Evolutionary conservation across 1,140 invertebrate genomes (phyloP), one percentile per base, ranked within the genome.

Genomic region (Elysia chlorotica): DNA sequence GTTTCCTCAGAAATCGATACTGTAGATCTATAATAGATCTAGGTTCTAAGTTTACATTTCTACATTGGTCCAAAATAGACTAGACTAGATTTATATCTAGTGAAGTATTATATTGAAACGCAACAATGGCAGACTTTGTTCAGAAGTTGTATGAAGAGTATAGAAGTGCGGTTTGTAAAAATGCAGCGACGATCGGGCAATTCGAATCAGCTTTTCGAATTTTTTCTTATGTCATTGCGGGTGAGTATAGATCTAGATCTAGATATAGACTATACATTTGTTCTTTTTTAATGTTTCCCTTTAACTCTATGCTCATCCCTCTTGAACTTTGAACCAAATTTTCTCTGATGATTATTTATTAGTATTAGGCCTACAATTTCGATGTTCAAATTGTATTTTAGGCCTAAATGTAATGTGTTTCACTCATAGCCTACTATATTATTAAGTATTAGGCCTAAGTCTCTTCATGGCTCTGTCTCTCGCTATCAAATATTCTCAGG

Each of bases 191-290:
- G 19, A 74, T 81, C 17, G 76, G 77, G 30, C 82, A 83, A 74
- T 54, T 83, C 41, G 82, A 83, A 63, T 68, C 80, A 23, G 75
- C 68, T 14, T 81, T 78, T 35, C 74, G 80, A 61, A 56, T 83
- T 25, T 65, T 80, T 5, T 83, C 81, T 3, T 83, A 83, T 74
- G 48, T 81, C 30, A 75, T 81, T 75, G 81, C 80, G 76, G 81
- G 81, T 83, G 66, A 69, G 31, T 62, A 48, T 59, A 35, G 62
- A 23, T 35, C 19, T 19, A 38, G 35, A 21, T 38, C 17, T 61
- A 35, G 33, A 4, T 31, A 6, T 62, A 31, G 17, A 33, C 36
- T 33, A 2, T 31, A 69, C 25, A 62, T 48, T 6, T 69, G 25
- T 14, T 14, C 30, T 57, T 23, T 28, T 2, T 21, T 23, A 10